Evolutionary conservation across 2,797 vertebrate genomes (phyloP).

Genomic region (Peromyscus attwateri): DNA sequence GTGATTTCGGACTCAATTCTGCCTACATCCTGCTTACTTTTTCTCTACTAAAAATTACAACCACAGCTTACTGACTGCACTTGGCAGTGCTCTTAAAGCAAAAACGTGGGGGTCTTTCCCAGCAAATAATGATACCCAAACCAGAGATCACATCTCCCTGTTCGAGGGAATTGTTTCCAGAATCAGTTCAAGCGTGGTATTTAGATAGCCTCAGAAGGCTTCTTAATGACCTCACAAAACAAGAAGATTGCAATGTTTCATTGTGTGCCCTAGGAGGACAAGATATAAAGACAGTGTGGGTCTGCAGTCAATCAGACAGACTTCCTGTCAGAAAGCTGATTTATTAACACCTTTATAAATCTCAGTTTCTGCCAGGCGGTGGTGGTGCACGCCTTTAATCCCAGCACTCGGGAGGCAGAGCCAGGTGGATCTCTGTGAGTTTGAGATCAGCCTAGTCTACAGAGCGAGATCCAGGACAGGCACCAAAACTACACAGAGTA

Average conservation of each 20-base stretch:
- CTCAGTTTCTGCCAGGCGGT: neutral
- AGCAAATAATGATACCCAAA: neutral
- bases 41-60: constrained; percentile 24
- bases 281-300: neutral
- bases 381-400: too few relatives aligned
- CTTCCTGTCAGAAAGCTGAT: constrained; percentile 53
- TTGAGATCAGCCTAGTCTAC: too few relatives aligned
- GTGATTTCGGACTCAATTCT: neutral
- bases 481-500: too few relatives aligned
- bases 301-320: neutral
- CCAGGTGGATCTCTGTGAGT: too few relatives aligned
- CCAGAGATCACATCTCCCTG: neutral
- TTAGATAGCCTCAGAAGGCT: neutral
- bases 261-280: neutral
- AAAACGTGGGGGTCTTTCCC: neutral
- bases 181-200: neutral
- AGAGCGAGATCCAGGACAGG: too few relatives aligned
- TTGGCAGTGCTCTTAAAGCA: neutral
- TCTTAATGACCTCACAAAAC: constrained; percentile 38
- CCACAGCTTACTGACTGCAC: neutral
- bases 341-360: neutral
- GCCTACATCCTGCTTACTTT: constrained; percentile 5
- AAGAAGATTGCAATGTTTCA: neutral
- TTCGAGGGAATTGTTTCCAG: constrained; percentile 15
- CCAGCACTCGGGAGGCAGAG: too few relatives aligned